These are phyloP conservation scores for Eriocheir sinensis DNA, from an alignment of 1,140 invertebrate genomes.

Conservation along the genomic window DNA sequence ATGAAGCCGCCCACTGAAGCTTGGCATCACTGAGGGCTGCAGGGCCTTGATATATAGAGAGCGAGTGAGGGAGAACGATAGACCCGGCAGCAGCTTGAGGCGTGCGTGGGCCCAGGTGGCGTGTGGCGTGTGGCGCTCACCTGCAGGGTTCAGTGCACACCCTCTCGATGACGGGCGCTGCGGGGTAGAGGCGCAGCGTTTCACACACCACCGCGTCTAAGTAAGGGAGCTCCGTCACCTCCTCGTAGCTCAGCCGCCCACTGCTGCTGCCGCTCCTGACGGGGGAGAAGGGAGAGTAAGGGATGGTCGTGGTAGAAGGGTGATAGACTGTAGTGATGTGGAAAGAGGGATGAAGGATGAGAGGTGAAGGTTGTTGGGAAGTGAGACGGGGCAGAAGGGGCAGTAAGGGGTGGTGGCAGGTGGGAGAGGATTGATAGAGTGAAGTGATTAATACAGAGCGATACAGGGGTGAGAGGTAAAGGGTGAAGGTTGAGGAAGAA, in stretches of 20 bases:
- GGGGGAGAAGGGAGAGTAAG: not conserved
- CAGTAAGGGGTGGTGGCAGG: not conserved
- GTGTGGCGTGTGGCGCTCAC: no score
- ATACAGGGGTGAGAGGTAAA: not conserved
- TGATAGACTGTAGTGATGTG: not conserved
- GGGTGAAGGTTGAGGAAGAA: not conserved
- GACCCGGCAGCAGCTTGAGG: no score
- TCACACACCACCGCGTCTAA: constrained; percentile 83
- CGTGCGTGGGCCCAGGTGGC: no score
- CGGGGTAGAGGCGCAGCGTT: constrained; percentile 86
- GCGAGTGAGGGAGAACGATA: no score
- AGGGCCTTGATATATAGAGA: no score
- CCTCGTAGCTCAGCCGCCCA: constrained; percentile 79
- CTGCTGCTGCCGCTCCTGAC: constrained; percentile 45
- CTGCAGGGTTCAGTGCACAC: constrained; percentile 84
- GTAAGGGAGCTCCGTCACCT: constrained; percentile 80
- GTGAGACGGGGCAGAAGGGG: not conserved
- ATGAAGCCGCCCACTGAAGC: no score
- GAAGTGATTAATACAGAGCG: not conserved
- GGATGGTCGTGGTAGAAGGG: not conserved
- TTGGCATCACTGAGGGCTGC: no score
- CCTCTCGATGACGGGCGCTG: constrained; percentile 84
- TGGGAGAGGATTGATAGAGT: not conserved
- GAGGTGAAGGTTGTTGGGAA: not conserved
- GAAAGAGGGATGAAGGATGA: not conserved